These are phyloP conservation scores for Drosophila punjabiensis DNA, from an alignment of 1,140 invertebrate species.

Conservation along the genomic window DNA sequence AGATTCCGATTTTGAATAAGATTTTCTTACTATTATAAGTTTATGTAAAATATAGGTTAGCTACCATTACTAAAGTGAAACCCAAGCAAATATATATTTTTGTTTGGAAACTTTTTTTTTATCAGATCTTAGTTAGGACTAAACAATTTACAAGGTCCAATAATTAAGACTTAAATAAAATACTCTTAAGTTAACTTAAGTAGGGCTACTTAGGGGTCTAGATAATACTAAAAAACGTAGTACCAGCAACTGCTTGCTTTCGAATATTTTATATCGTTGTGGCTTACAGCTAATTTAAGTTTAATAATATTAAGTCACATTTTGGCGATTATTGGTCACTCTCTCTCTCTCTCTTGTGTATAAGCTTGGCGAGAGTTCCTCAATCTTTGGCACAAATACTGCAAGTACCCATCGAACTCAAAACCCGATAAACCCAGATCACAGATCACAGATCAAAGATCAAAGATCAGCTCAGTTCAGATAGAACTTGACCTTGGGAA, in stretches of 20 bases:
- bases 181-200: constrained; percentile 46
- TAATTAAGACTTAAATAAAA: constrained; percentile 51
- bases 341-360: constrained; percentile 17
- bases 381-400: constrained; percentile 82
- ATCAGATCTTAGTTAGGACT: constrained; percentile 37
- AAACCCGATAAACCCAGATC: background rate
- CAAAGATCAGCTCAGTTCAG: constrained; percentile 57
- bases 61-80: constrained; percentile 15
- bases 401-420: constrained; percentile 40
- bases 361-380: constrained; percentile 27
- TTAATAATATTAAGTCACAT: constrained; percentile 75
- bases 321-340: constrained; percentile 45
- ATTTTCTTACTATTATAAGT: background rate
- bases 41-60: background rate
- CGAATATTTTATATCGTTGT: constrained; percentile 43
- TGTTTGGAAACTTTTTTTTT: constrained; percentile 32
- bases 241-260: constrained; percentile 32
- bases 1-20: background rate
- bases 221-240: constrained; percentile 56
- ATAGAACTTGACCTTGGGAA: constrained; percentile 79
- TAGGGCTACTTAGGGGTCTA: constrained; percentile 40
- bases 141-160: constrained; percentile 69
- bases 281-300: constrained; percentile 60
- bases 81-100: constrained; percentile 9
- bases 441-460: constrained; percentile 17